Percentiles rank a stretch among this genome's conserved stretches.
Conservation (phyloP, 2,888 invertebrate species). For the Nomada flava region DNA sequence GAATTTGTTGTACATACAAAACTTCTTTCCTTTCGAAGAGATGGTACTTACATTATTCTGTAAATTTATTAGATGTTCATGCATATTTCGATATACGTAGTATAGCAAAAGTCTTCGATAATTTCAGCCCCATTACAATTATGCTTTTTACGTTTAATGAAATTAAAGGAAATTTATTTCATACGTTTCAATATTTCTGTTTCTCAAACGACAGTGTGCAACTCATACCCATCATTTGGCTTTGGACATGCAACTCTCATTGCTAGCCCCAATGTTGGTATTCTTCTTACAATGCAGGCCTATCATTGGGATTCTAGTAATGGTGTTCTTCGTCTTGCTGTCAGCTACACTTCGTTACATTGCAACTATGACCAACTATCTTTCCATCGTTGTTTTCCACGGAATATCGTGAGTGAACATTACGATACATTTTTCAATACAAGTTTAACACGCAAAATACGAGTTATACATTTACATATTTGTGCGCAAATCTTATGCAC, state of each 20-base stretch:
- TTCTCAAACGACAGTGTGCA: slow-evolving; percentile 87
- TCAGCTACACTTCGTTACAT: slow-evolving; percentile 88
- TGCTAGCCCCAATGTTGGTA: slow-evolving; percentile 88
- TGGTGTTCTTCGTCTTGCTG: slow-evolving; percentile 86
- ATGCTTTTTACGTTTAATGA: too few species aligned
- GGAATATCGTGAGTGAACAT: slow-evolving; percentile 87
- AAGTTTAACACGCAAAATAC: too few species aligned
- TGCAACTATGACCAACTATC: slow-evolving; percentile 86
- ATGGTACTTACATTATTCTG: slow-evolving; percentile 84
- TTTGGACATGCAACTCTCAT: slow-evolving; percentile 90
- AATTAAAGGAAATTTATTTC: not conserved
- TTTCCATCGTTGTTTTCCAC: slow-evolving; percentile 88
- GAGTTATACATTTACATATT: too few species aligned
- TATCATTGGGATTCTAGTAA: slow-evolving; percentile 85
- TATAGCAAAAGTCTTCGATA: too few species aligned
- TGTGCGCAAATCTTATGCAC: too few species aligned
- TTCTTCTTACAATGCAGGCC: slow-evolving; percentile 87
- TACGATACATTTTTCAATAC: not conserved
- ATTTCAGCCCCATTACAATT: too few species aligned
- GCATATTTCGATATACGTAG: too few species aligned
- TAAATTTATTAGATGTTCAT: too few species aligned
- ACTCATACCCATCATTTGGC: slow-evolving; percentile 91
- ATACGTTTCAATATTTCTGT: not conserved
- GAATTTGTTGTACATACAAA: slow-evolving; percentile 89
- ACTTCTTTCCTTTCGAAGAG: slow-evolving; percentile 89